Evolutionary conservation across 1,140 invertebrate genomes (phyloP).

Genomic region (Rhopalosiphum maidis): DNA sequence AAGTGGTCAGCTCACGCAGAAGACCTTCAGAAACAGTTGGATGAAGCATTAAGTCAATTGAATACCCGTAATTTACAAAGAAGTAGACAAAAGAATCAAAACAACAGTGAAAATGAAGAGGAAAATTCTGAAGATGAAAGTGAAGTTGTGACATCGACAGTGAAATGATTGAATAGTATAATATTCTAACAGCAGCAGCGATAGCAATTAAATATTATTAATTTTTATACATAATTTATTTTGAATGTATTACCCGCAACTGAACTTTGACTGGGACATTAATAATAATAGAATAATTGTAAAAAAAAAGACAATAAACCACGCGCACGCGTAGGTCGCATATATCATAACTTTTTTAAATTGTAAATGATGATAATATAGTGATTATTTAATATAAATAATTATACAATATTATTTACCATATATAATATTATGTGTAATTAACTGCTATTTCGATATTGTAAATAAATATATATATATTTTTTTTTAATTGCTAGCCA

Average conservation of each 20-base stretch:
- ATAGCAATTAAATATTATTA: not conserved
- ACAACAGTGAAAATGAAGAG: not conserved
- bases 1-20: not conserved
- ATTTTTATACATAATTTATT: not conserved
- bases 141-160: not conserved
- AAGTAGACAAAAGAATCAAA: not conserved
- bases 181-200: not conserved
- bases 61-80: not conserved
- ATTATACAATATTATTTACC: not conserved
- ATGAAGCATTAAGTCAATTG: not conserved
- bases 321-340: not conserved
- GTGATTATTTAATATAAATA: not conserved
- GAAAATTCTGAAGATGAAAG: not conserved
- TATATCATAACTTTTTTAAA: not conserved
- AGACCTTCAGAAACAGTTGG: not conserved
- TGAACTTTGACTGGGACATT: not conserved
- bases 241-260: not conserved
- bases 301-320: constrained; percentile 11
- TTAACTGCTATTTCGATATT: not conserved
- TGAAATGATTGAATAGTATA: not conserved
- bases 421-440: not conserved
- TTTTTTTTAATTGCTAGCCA: not conserved
- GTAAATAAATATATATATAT: not conserved
- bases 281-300: not conserved
- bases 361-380: constrained; percentile 4